Evolutionary conservation across 1,140 invertebrate species (phyloP).

Genomic region (Oryzaephilus surinamensis): DNA sequence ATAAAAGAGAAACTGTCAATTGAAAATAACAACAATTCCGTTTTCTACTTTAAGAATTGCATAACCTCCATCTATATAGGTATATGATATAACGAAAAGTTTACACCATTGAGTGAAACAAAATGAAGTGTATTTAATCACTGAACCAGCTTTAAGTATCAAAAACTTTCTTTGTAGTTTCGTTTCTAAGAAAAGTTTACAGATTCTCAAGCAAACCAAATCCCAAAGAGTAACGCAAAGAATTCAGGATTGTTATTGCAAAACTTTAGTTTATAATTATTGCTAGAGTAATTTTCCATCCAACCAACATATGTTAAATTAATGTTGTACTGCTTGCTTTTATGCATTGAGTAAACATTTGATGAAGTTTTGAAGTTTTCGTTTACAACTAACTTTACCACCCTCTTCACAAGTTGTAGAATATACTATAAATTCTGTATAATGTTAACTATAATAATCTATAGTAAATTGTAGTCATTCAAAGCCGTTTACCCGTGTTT

Average conservation of each 20-base stretch:
- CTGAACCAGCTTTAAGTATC: slow-evolving; percentile 16
- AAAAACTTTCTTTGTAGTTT: slow-evolving; percentile 15
- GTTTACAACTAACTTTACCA: too few species aligned
- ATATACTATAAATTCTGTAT: too few species aligned
- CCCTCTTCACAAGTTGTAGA: too few species aligned
- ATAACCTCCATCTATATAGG: background rate
- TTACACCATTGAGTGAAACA: slow-evolving; percentile 9
- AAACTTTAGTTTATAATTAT: too few species aligned
- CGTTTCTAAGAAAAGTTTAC: slow-evolving; percentile 10
- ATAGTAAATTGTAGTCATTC: too few species aligned
- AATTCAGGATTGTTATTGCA: background rate
- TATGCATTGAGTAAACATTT: too few species aligned
- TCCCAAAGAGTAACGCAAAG: slow-evolving; percentile 3
- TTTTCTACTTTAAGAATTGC: background rate
- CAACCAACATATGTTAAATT: too few species aligned
- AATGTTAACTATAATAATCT: too few species aligned
- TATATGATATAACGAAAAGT: background rate
- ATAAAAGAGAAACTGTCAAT: too few species aligned
- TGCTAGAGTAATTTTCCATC: background rate
- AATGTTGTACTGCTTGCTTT: too few species aligned
- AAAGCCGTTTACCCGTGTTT: too few species aligned
- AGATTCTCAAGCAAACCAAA: slow-evolving; percentile 7
- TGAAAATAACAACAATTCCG: background rate
- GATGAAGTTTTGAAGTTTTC: too few species aligned
- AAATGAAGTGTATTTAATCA: slow-evolving; percentile 16